Percentiles rank a stretch among this genome's conserved stretches.
phyloP scores from a whole-genome alignment of 1,140 invertebrate genomes.

The Drosophila littoralis region DNA sequence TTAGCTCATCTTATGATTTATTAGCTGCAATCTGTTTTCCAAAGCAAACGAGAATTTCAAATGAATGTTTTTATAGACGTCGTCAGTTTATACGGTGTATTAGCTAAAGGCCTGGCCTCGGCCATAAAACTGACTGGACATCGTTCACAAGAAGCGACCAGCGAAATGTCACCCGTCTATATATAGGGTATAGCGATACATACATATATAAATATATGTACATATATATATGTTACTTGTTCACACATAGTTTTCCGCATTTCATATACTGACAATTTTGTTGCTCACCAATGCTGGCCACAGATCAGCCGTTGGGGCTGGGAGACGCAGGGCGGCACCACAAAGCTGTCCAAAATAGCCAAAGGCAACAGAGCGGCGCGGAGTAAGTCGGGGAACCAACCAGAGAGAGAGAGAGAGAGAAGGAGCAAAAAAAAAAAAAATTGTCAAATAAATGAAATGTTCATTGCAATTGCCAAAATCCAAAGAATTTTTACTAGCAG shows the following conservation, averaged over 20 bases:
- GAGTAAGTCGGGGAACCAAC: conserved; percentile 3
- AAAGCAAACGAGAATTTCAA: conserved; percentile 28
- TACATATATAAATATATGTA: not conserved
- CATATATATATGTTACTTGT: conserved; percentile 42
- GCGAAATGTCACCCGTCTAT: conserved; percentile 73
- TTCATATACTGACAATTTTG: conserved; percentile 77
- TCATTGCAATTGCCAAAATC: conserved; percentile 73
- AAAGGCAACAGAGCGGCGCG: conserved; percentile 26
- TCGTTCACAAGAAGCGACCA: conserved; percentile 59
- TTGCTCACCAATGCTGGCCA: conserved; percentile 58
- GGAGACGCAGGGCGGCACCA: conserved; percentile 4
- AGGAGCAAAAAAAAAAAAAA: conserved; percentile 7
- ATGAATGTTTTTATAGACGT: conserved; percentile 44
- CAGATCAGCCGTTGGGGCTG: conserved; percentile 38
- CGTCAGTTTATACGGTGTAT: conserved; percentile 38
- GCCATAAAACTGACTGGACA: conserved; percentile 71
- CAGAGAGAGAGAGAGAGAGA: no score
- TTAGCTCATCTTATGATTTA: conserved; percentile 54
- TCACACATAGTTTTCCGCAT: conserved; percentile 78
- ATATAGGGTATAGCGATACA: conserved; percentile 57
- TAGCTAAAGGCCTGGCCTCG: conserved; percentile 54
- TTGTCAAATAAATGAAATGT: conserved; percentile 69
- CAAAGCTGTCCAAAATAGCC: conserved; percentile 69
- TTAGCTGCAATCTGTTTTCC: conserved; percentile 36
- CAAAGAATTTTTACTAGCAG: conserved; percentile 71